These are phyloP conservation scores for Caenorhabditis sinica DNA, from an alignment of 2,888 invertebrate genomes.

Conservation along the genomic window DNA sequence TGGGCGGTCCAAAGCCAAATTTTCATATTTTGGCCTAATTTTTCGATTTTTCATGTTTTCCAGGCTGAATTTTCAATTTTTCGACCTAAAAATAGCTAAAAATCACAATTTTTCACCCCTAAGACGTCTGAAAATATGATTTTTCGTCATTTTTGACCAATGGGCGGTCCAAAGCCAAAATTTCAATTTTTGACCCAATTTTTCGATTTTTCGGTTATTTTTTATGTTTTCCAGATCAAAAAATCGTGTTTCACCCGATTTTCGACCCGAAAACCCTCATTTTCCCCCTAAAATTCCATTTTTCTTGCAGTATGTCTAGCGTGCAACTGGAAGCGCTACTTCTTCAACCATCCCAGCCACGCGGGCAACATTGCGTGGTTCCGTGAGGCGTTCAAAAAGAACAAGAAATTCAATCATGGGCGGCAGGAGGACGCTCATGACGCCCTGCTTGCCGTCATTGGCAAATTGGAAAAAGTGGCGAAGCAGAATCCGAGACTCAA, in stretches of 20 bases:
- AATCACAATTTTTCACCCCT: neutral
- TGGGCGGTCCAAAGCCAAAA: no score
- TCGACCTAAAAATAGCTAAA: neutral
- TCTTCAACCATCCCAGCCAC: constrained; percentile 27
- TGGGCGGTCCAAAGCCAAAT: no score
- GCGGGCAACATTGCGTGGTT: constrained; percentile 58
- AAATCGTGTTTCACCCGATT: neutral
- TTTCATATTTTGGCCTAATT: no score
- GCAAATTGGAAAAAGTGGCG: constrained; percentile 53
- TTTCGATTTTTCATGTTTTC: no score
- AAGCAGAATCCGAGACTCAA: constrained; percentile 25
- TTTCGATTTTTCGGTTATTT: no score
- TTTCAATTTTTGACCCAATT: no score
- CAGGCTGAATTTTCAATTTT: no score
- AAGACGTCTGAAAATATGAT: no score
- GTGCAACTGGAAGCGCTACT: constrained; percentile 61
- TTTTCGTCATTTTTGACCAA: no score
- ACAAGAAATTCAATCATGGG: constrained; percentile 62
- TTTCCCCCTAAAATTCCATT: neutral
- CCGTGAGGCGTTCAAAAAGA: constrained; percentile 54
- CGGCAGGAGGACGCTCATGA: constrained; percentile 66
- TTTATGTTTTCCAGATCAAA: no score
- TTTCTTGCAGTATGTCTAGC: constrained; percentile 47
- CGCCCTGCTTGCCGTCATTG: constrained; percentile 59
- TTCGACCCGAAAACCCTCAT: neutral